These are phyloP conservation scores for Noctua janthina DNA, from an alignment of 2,888 invertebrate species.

Conservation along the genomic window DNA sequence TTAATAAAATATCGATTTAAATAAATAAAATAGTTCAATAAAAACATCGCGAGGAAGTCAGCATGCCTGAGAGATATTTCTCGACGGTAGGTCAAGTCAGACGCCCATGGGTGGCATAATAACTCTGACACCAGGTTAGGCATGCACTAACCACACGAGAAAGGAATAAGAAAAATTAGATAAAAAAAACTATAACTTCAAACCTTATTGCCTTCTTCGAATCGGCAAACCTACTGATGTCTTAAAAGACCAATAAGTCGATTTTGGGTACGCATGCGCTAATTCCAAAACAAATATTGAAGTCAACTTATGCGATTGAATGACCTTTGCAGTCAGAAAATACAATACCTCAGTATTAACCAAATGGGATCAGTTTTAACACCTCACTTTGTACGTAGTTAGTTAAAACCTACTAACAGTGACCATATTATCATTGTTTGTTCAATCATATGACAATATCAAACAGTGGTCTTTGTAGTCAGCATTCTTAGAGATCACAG, in stretches of 20 bases:
- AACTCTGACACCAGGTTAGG: too few relatives aligned
- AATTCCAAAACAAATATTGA: slow-evolving; percentile 35
- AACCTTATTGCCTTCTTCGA: background rate
- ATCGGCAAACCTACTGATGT: background rate
- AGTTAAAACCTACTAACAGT: slow-evolving; percentile 16
- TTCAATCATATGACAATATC: slow-evolving; percentile 44
- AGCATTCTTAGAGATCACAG: slow-evolving; percentile 50
- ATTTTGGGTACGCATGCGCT: slow-evolving; percentile 5
- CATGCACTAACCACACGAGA: too few relatives aligned
- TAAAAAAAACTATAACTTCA: background rate
- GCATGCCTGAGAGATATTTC: too few relatives aligned
- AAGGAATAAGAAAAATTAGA: background rate
- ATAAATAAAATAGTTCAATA: too few relatives aligned
- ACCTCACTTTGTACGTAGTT: slow-evolving; percentile 25
- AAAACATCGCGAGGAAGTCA: too few relatives aligned
- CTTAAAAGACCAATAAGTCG: background rate
- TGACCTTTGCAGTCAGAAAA: slow-evolving; percentile 19
- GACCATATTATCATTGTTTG: slow-evolving; percentile 34
- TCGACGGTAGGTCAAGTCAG: too few relatives aligned
- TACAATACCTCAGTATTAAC: slow-evolving; percentile 11
- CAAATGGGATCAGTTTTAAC: slow-evolving; percentile 37
- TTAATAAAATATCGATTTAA: too few relatives aligned
- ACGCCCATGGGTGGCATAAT: too few relatives aligned
- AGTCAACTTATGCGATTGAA: background rate
- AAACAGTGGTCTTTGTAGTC: slow-evolving; percentile 31